Evolutionary conservation across 1,140 invertebrate genomes (phyloP), one percentile per base, ranked within the genome.

Genomic region (Campodea augens): DNA sequence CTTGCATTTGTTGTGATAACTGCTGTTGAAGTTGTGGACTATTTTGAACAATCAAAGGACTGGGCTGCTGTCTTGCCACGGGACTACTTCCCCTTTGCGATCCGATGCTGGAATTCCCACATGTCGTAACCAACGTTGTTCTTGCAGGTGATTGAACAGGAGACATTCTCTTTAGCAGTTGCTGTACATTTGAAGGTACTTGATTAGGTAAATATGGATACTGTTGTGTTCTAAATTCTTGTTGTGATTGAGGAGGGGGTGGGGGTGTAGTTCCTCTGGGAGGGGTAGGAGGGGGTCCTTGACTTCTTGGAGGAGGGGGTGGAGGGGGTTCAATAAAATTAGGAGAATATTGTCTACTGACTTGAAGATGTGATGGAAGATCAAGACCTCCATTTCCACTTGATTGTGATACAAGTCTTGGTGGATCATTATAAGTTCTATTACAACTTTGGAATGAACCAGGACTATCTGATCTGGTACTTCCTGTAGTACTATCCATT

Each of bases 401-500:
- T 10, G 5, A 10, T 12, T 40, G 38, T 7, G 38, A 18, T 19
- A 13, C 38, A 10, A 13, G 10, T 32, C 10, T 10, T 40, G 38
- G 20, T 7, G 5, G 5, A 7, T 18, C 38, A 5, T 7, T 10
- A 18, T 5, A 19, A 10, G 10, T 7, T 5, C 5, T 7, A 18
- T 40, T 7, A 40, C 38, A 7, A 7, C 13, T 10, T 7, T 12
- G 13, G 13, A 7, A 41, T 38, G 51, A 41, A 49, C 79, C 69
- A 1, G 86, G 85, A 63, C 82, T 88, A 56, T 91, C 86, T 0
- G 86, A 90, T 21, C 87, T 68, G 7, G 84, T 86, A 57, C 83
- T 88, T 15, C 80, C 83, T 13, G 81, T 82, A 5, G 81, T 81
- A 37, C 81, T 87, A 51, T 89, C 86, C 36, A 88, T 65, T 1